phyloP scores from a whole-genome alignment of 2,797 vertebrate genomes.

The Phoebastria nigripes region DNA sequence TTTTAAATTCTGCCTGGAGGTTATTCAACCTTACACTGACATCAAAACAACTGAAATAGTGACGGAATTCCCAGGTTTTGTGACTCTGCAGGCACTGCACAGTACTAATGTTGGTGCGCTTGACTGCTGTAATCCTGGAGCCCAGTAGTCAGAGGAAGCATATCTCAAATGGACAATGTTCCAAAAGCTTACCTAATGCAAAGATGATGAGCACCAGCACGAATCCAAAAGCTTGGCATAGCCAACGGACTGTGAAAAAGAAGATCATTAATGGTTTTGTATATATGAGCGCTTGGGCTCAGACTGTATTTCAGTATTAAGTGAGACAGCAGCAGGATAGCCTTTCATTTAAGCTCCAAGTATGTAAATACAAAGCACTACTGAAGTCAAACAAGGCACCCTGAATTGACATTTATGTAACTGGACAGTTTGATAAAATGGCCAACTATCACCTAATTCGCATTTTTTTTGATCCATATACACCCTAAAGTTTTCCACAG shows the following conservation, averaged over 20 bases:
- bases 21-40: background rate
- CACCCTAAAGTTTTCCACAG: background rate
- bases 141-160: background rate
- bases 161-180: background rate
- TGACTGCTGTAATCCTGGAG: background rate
- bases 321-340: background rate
- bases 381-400: background rate
- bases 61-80: background rate
- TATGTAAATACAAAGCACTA: background rate
- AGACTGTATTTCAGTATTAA: background rate
- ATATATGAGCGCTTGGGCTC: background rate
- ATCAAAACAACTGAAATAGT: background rate
- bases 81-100: no score
- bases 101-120: background rate
- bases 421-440: background rate
- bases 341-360: background rate
- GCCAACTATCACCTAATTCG: background rate
- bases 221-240: fast-evolving
- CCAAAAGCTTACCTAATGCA: background rate
- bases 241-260: fast-evolving
- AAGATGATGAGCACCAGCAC: fast-evolving
- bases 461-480: background rate
- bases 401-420: background rate
- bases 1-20: background rate
- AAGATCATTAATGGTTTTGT: background rate